These are phyloP conservation scores for Crotalus tigris DNA, from an alignment of 2,113 vertebrate genomes.

Conservation along the genomic window DNA sequence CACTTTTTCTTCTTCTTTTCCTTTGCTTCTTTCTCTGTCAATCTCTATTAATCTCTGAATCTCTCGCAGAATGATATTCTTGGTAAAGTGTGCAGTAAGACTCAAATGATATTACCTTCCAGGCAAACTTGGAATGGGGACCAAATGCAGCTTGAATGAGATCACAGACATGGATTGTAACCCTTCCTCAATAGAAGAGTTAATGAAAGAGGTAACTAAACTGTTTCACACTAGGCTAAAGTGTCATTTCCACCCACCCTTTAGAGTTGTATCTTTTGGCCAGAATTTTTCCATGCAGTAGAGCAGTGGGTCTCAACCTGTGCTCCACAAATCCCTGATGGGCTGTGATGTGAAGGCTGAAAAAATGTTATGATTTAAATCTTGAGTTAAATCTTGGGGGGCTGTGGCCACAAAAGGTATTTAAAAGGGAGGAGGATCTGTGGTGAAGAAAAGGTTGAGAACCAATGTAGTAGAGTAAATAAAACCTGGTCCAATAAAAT, in stretches of 20 bases:
- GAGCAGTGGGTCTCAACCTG: neutral
- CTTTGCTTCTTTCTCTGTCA: neutral
- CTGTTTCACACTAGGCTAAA: too few relatives aligned
- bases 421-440: neutral
- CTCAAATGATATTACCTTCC: constrained; percentile 26
- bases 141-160: constrained; percentile 63
- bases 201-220: constrained; percentile 83
- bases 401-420: neutral
- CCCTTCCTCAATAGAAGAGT: constrained; percentile 79
- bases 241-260: too few relatives aligned
- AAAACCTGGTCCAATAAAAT: neutral
- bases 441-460: neutral
- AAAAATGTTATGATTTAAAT: neutral
- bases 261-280: too few relatives aligned
- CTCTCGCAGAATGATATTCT: neutral
- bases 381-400: neutral
- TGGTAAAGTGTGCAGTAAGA: neutral
- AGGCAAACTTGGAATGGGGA: constrained; percentile 72
- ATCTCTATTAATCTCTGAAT: too few relatives aligned
- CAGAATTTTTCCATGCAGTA: neutral
- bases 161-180: constrained; percentile 82
- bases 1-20: neutral
- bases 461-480: neutral
- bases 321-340: neutral
- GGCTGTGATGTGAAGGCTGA: neutral